Evolutionary conservation across 2,797 vertebrate genomes (phyloP), one percentile per base, ranked within the genome.

Genomic region (Pelochelys cantorii): DNA sequence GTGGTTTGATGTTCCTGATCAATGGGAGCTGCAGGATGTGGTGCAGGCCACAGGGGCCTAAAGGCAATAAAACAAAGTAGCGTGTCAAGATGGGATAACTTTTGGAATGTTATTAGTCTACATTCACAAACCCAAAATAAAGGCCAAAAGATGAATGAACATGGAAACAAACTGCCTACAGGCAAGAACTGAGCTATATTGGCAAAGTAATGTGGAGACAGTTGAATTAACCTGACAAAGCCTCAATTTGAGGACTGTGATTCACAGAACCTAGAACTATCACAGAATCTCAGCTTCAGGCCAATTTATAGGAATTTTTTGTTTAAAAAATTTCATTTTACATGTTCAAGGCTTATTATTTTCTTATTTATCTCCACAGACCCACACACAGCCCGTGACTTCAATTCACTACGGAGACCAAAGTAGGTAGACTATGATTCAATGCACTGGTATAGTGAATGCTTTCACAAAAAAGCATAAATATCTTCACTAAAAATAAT

Each of bases 11-110:
- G 53, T 53, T 53, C 53, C 53, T 54, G 53, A 15, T 15, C 53
- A 54, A 54, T 54, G 53, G 14, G 53, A 54, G 53, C 53, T 54
- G 53, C 53, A 54, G 53, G 53, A 54, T 3, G 5, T 15, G 14
- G 53, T 54, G 53, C 53, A 54, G 53, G 53, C 53, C 53, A 54
- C 87, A 81, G 90, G 52, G 78, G 87, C 93, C 15, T 92, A 88
- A 96, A 87, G 91, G 52, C 13, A 88, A 89, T 84, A 88, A 97
- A 86, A 89, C 84, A 88, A 97, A 86, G 90, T 59, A 75, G 91
- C 25, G 81, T 85, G 54, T 27, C 48, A 83, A 94, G 96, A 55
- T 37, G 83, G 56, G 54, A 27, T 7, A 84, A 88, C 84, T 83
- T 96, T 4, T 82, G 54, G 81, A 17, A n/a, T 57, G 87, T 91